A percentile compares a stretch with the other conserved stretches of the same genome.
Conservation (phyloP, 2,797 vertebrate genomes). For the Mastacembelus armatus region DNA sequence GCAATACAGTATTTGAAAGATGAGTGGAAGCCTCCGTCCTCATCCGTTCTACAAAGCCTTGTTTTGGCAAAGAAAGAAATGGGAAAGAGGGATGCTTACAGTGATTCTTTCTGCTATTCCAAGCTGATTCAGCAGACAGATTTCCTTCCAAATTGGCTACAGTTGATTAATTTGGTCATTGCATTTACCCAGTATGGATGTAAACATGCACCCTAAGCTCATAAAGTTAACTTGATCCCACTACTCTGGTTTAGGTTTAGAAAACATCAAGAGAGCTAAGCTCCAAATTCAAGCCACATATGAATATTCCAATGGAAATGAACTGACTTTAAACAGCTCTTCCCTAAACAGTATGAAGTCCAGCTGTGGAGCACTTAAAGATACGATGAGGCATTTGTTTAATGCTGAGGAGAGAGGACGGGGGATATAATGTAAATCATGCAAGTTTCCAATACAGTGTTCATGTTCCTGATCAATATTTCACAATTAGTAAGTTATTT, state of each 20-base stretch:
- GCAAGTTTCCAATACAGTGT: neutral
- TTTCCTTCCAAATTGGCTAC: neutral
- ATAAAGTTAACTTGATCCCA: neutral
- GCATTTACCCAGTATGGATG: neutral
- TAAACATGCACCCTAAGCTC: too few relatives aligned
- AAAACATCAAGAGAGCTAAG: slow-evolving; percentile 1
- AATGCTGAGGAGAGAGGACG: neutral
- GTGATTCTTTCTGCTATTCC: neutral
- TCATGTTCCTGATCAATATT: neutral
- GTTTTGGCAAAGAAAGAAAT: neutral
- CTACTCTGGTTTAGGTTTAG: neutral
- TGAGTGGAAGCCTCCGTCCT: slow-evolving; percentile 11
- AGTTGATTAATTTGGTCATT: neutral
- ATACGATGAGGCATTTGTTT: slow-evolving; percentile 4
- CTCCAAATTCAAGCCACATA: slow-evolving; percentile 25
- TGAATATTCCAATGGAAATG: slow-evolving; percentile 15
- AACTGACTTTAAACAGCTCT: neutral
- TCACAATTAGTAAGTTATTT: neutral
- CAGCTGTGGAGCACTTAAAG: slow-evolving; percentile 1
- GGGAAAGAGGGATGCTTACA: neutral
- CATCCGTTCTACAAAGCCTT: neutral
- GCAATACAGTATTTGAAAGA: slow-evolving; percentile 10
- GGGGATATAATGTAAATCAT: neutral
- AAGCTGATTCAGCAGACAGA: neutral
- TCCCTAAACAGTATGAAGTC: slow-evolving; percentile 2